Evolutionary conservation across 2,797 vertebrate species (phyloP), one percentile per base, ranked within the genome.

Genomic region (Pitangus sulphuratus): DNA sequence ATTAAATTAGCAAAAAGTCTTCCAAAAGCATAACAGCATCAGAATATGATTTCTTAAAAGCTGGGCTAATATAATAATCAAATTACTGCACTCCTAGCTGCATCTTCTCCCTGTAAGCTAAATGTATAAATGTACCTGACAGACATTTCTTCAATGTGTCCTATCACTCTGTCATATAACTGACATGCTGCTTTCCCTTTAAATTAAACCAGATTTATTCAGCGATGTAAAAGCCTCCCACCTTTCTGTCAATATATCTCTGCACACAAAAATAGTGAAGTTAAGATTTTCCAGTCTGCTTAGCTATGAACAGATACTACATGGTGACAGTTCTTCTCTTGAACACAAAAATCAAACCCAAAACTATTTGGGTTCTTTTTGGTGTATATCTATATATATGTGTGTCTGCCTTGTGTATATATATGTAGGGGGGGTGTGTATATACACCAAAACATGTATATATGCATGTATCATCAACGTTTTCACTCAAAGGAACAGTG

Each of bases 151-250:
- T 66, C 80, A 33, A 40, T 31, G 28, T 25, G n/a, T 48, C 22
- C 69, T 47, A 48, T 39, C 35, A 69, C 22, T 25, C 33, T 64
- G 31, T 71, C 54, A 62, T 9, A 9, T 1, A 48, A 57, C 5
- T 50, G 35, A 37, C 45, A 30, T 26, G 14, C 11, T 44, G 26
- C 19, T 64, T 82, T 51, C 68, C 45, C 25, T 81, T 66, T 66
- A 48, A 74, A 45, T 58, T 54, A 58, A 80, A 45, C 1, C 19
- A 42, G 8, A 28, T 82, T 58, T 85, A 17, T 40, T 37, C 0
- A 0, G 28, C 0, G 0, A 20, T 24, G n/a, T 19, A 33, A 50
- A 58, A 64, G 9, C 20, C 39, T 79, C 42, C 19, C 40, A n/a
- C 35, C 2, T 35, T 62, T 60, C 50, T 84, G n/a, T 72, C 72